Conservation (phyloP, 2,113 vertebrate species). For the Scytalopus superciliaris region DNA sequence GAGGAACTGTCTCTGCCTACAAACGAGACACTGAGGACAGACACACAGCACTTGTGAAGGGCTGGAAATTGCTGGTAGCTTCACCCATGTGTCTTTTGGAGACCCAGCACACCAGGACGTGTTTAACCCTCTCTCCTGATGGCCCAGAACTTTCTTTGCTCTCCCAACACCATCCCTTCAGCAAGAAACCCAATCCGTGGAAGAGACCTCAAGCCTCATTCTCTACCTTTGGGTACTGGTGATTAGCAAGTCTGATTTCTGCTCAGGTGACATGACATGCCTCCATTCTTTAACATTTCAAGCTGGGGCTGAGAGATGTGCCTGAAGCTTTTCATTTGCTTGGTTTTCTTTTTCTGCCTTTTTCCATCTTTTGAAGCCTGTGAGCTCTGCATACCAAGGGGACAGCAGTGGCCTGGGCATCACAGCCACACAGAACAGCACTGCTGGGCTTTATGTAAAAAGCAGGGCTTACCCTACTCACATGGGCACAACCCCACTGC, state of each 20-base stretch:
- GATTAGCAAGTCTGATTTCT: not conserved
- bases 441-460: rapidly evolving
- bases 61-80: not conserved
- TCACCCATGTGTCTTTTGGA: not conserved
- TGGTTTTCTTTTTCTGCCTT: not conserved
- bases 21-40: not conserved
- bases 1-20: not conserved
- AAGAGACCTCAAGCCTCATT: not conserved
- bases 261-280: too few species aligned
- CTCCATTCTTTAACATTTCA: not conserved
- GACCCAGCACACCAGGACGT: not conserved
- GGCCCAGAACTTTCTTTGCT: not conserved
- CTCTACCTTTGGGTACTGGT: not conserved
- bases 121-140: not conserved
- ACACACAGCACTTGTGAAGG: not conserved
- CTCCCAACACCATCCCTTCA: not conserved
- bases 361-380: not conserved
- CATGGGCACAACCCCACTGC: not conserved
- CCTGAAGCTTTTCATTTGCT: not conserved
- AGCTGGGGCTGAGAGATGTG: not conserved
- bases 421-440: rapidly evolving
- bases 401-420: rapidly evolving
- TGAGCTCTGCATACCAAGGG: not conserved
- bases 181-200: not conserved
- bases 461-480: not conserved